Conservation (phyloP, 2,888 invertebrate species). For the Tetrapedia diversipes region DNA sequence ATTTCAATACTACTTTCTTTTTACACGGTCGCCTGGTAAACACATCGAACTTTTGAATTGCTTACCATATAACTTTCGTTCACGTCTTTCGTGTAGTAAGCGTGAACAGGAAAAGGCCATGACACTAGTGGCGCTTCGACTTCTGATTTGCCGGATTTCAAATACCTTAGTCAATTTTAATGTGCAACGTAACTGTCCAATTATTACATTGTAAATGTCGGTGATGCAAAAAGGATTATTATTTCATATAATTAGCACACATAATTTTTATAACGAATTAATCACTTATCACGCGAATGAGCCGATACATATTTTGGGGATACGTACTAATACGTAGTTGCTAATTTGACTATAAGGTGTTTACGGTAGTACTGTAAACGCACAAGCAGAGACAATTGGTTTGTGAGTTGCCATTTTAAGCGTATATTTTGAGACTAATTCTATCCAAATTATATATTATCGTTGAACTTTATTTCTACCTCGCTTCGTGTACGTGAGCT, state of each 20-base stretch:
- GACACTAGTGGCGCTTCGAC: slow-evolving; percentile 65
- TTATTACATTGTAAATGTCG: no score
- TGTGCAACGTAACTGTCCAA: rapidly evolving
- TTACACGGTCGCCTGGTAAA: slow-evolving; percentile 32
- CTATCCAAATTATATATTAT: background rate
- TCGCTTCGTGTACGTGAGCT: background rate
- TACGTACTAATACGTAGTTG: slow-evolving; percentile 15
- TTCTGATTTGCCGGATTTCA: slow-evolving; percentile 70
- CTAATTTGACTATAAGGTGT: slow-evolving; percentile 45
- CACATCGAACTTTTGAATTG: slow-evolving; percentile 46
- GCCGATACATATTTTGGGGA: background rate
- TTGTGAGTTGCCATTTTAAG: slow-evolving; percentile 46
- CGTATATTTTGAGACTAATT: slow-evolving; percentile 37
- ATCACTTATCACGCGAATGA: no score
- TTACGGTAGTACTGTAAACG: slow-evolving; percentile 48
- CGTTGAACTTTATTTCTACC: slow-evolving; percentile 11
- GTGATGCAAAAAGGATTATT: no score
- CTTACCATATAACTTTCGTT: slow-evolving; percentile 74
- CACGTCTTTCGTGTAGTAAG: slow-evolving; percentile 78
- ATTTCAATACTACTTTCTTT: slow-evolving; percentile 11
- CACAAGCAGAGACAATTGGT: slow-evolving; percentile 52
- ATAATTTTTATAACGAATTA: background rate
- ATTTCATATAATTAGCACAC: background rate
- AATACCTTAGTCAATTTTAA: slow-evolving; percentile 62
- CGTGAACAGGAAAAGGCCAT: slow-evolving; percentile 84